These are phyloP conservation scores for Scaptomyza tumidula DNA, from an alignment of 2,888 invertebrate species.

Conservation along the genomic window DNA sequence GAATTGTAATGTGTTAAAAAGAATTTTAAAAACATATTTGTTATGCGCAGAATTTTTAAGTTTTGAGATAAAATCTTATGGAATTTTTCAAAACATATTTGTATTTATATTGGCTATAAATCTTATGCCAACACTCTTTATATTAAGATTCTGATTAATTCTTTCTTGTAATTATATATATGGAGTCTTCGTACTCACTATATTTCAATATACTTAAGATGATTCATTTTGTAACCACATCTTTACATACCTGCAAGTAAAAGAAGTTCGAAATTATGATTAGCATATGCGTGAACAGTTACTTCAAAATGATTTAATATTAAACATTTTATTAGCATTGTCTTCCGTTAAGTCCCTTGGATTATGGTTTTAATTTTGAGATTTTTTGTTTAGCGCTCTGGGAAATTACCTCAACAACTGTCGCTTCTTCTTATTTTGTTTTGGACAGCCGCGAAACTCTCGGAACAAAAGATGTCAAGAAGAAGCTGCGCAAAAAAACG, in stretches of 20 bases:
- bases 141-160: background rate
- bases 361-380: slow-evolving; percentile 20
- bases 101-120: background rate
- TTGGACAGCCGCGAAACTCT: slow-evolving; percentile 42
- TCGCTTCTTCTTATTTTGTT: slow-evolving; percentile 38
- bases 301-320: slow-evolving; percentile 9
- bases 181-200: slow-evolving; percentile 20
- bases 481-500: slow-evolving; percentile 49
- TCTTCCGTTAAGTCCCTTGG: slow-evolving; percentile 2
- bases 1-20: too few species aligned
- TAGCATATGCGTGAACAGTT: slow-evolving; percentile 12
- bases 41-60: background rate
- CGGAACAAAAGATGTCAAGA: slow-evolving; percentile 23
- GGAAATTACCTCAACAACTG: slow-evolving; percentile 71
- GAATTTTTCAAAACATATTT: background rate
- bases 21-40: background rate
- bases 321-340: slow-evolving; percentile 30
- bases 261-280: slow-evolving; percentile 23
- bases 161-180: too few species aligned
- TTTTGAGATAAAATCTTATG: background rate
- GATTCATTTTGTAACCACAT: background rate
- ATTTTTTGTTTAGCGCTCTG: slow-evolving; percentile 16
- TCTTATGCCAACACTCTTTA: background rate
- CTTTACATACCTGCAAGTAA: slow-evolving; percentile 64
- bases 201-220: background rate